Base-by-base conservation (phyloP, 1,140 invertebrate species). In the Hylyphantes graminicola region DNA sequence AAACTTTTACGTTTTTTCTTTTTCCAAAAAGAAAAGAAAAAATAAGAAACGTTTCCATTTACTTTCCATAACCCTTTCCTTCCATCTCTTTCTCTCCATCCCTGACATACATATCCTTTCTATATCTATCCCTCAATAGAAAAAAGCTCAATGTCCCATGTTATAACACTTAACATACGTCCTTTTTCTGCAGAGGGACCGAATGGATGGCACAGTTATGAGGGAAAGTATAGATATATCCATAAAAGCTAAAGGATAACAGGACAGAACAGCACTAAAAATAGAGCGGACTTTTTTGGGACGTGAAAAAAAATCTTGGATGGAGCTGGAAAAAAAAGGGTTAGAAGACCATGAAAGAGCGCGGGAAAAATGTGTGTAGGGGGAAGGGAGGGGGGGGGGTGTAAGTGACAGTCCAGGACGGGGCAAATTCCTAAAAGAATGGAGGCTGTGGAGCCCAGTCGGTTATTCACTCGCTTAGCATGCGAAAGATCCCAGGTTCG, bases 261-360 rank as follows among this genome's bases (percentile, higher is more conserved):
- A 76, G 64, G 74, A 48, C 21, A 35, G 35, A 35, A 35, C 74
- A 55, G 74, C 11, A 64, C 74, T 15, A 76, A 76, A 76, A 53
- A 74, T 63, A 76, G 64, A 76, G 35, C 35, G n/a, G 48, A 76
- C 63, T 76, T 61, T n/a, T 61, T 63, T 63, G 59, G 53, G 64
- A 76, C 9, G 21, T 35, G 63, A 59, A 74, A 74, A 59, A 19
- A 35, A 74, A 54, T 13, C 7, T 9, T n/a, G 72, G 9, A 59
- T 19, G 72, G 72, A 21, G 51, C 17, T 57, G 12, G 68, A 70
- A 15, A 51, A 17, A 17, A 59, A 76, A 76, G 57, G 74, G 74
- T 57, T 76, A 35, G 74, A 17, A 74, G 72, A 74, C 72, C 72
- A 74, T 74, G 72, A 48, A 55, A 59, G 48, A 74, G 35, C 55